A percentile compares a stretch with the other conserved stretches of the same genome.
These are phyloP conservation scores for Muschampia plurimacula DNA, from an alignment of 2,888 invertebrate genomes.

Conservation along the genomic window DNA sequence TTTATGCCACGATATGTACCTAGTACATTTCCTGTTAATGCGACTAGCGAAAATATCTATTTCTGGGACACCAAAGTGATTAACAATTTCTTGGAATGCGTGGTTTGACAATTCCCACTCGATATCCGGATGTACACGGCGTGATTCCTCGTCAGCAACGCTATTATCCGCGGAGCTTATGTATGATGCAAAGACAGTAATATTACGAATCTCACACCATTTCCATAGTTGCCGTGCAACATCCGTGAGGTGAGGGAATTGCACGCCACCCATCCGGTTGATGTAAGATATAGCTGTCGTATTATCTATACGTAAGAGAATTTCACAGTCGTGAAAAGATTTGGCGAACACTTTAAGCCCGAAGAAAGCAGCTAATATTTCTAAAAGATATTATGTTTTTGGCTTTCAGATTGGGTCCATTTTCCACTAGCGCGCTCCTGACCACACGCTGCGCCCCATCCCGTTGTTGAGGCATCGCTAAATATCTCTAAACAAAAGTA, in stretches of 20 bases:
- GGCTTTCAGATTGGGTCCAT: neutral
- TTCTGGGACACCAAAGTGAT: conserved; percentile 40
- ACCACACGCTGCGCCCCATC: no score
- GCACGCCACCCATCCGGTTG: no score
- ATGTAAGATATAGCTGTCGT: no score
- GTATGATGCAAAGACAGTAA: conserved; percentile 19
- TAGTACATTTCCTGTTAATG: conserved; percentile 46
- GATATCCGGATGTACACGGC: conserved; percentile 35
- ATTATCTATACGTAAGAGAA: no score
- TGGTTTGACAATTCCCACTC: conserved; percentile 40
- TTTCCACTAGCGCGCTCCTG: no score
- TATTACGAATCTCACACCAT: conserved; percentile 37
- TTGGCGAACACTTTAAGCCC: conserved; percentile 37
- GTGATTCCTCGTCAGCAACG: conserved; percentile 40
- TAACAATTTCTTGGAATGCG: conserved; percentile 22
- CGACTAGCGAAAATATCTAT: conserved; percentile 47
- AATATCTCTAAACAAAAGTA: no score
- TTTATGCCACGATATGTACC: conserved; percentile 45
- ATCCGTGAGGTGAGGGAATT: conserved; percentile 25
- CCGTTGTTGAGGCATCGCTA: no score
- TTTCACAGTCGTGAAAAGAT: neutral
- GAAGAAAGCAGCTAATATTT: conserved; percentile 40
- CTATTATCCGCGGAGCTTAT: no score
- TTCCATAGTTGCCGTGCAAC: conserved; percentile 39
- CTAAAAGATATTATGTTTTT: conserved; percentile 15